Conservation (phyloP, 2,797 vertebrate species). For the Morelia viridis region DNA sequence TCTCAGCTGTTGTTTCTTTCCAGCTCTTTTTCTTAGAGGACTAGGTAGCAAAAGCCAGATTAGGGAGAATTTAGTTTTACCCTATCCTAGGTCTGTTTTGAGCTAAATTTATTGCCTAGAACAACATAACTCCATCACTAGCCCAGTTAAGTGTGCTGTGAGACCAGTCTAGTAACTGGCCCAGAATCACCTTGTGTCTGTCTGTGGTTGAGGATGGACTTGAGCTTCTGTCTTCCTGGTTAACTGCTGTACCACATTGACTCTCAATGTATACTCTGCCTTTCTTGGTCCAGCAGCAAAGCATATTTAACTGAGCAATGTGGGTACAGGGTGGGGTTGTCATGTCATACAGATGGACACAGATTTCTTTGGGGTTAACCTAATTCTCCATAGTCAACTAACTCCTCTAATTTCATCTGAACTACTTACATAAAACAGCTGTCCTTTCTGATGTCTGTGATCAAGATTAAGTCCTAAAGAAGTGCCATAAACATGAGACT, state of each 20-base stretch:
- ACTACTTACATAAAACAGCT: too few relatives aligned
- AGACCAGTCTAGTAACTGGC: background rate
- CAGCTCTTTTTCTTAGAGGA: background rate
- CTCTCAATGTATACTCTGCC: background rate
- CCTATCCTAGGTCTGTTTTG: background rate
- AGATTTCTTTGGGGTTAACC: too few relatives aligned
- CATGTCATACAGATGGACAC: background rate
- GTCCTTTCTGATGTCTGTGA: too few relatives aligned
- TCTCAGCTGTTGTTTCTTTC: background rate
- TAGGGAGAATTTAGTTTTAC: background rate
- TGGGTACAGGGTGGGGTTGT: background rate
- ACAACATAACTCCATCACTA: background rate
- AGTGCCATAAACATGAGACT: too few relatives aligned
- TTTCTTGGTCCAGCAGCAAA: background rate
- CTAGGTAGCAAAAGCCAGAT: background rate
- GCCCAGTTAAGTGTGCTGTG: background rate
- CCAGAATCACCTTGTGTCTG: background rate
- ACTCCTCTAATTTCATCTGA: too few relatives aligned
- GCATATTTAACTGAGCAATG: too few relatives aligned
- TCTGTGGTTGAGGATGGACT: background rate
- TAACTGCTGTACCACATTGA: background rate
- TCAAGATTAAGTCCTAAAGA: too few relatives aligned
- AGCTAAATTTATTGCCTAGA: background rate
- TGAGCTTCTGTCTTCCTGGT: background rate
- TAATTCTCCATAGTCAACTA: too few relatives aligned